Evolutionary conservation across 2,113 vertebrate genomes (phyloP), one percentile per base, ranked within the genome.

Genomic region (Odocoileus virginianus): DNA sequence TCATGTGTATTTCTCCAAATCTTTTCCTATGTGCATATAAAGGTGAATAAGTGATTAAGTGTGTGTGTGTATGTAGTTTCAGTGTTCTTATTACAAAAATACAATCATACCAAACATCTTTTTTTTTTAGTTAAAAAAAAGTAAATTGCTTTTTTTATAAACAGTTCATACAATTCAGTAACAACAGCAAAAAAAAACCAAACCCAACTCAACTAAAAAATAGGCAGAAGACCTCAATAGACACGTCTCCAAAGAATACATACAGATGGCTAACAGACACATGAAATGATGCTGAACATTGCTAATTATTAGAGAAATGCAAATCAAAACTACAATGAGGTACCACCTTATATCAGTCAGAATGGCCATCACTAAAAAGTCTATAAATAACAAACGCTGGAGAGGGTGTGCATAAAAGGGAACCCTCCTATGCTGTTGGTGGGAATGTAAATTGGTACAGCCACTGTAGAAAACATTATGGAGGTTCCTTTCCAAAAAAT

Each of bases 21-120:
- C 17, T 81, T 92, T 90, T 78, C 64, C 47, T 92, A 0, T 5
- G 64, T 7, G 5, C 4, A 8, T 55, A 61, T 28, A 67, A 60
- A 45, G 57, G 19, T 64, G 33, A 58, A 19, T 23, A 83, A 74
- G 36, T 76, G 16, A 67, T 14, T 33, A 17, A 78, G 43, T 40
- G 1, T 27, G 64, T 0, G 11, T 3, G 55, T 1, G 1, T 25
- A 50, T 1, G 11, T 4, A 2, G 30, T 76, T 71, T 91, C 36
- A 78, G 16, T 89, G 23, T 54, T 94, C 93, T 98, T 81, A 74
- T 79, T 87, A 71, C 13, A 82, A 89, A 97, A 93, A 60, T 27
- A n/a, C 16, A 95, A 54, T 74, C 21, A 25, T 36, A 61, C 6
- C 79, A 81, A 95, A 87, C 40, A 95, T 95, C 95, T 94, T 95